These are phyloP conservation scores for Petrocephalus schoutedeni DNA, from an alignment of 2,797 vertebrate genomes.

Conservation along the genomic window DNA sequence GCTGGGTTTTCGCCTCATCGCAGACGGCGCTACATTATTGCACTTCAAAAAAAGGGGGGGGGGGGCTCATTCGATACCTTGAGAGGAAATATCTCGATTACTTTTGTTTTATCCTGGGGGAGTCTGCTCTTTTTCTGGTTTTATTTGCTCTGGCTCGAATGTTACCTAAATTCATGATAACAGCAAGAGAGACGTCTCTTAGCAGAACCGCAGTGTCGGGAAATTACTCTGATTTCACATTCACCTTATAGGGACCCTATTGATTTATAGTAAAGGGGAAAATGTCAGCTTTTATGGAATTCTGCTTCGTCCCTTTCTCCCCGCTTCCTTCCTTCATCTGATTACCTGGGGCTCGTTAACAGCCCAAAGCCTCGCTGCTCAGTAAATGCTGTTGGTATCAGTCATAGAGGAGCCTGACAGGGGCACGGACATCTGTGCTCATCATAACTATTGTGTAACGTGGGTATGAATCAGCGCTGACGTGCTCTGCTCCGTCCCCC, in stretches of 20 bases:
- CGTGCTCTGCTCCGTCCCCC: background rate
- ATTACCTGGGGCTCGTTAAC: background rate
- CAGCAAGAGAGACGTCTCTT: background rate
- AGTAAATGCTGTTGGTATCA: background rate
- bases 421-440: background rate
- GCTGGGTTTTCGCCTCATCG: background rate
- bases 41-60: slow-evolving; percentile 13
- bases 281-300: background rate
- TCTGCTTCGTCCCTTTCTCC: background rate
- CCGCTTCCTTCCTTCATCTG: background rate
- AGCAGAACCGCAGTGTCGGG: background rate
- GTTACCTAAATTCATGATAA: background rate
- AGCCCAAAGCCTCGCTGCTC: background rate
- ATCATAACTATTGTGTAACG: background rate
- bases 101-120: background rate
- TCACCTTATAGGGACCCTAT: background rate
- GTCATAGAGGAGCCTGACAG: background rate
- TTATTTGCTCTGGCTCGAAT: background rate
- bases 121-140: background rate
- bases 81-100: slow-evolving; percentile 3
- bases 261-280: background rate
- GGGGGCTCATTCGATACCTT: background rate
- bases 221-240: background rate
- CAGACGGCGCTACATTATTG: background rate
- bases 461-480: background rate